Percentiles rank a stretch among this genome's conserved stretches.
Evolutionary conservation across 2,113 vertebrate species (phyloP).

Genomic region (Colossoma macropomum): DNA sequence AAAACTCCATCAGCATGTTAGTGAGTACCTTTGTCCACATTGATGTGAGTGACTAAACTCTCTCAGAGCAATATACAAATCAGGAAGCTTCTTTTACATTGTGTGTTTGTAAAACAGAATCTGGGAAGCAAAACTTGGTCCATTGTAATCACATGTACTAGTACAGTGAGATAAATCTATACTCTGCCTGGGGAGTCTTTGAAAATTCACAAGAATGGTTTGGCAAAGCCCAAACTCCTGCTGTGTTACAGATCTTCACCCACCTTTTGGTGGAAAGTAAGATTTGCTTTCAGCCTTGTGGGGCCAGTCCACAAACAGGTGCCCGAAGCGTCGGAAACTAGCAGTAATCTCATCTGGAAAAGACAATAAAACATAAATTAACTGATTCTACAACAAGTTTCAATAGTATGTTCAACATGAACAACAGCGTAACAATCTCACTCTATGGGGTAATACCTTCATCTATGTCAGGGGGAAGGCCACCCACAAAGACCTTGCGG

Average conservation of each 20-base stretch:
- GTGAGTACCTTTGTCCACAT: not conserved
- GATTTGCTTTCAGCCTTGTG: conserved; percentile 94
- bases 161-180: not conserved
- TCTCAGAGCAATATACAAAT: not conserved
- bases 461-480: conserved; percentile 96
- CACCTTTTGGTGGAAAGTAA: conserved; percentile 93
- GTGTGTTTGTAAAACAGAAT: not conserved
- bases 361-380: conserved; percentile 15
- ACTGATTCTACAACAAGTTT: not conserved
- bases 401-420: not conserved
- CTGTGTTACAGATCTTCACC: conserved; percentile 21
- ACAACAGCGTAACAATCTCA: not conserved
- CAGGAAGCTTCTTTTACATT: not conserved
- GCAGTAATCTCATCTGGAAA: conserved; percentile 88
- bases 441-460: conserved; percentile 82
- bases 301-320: conserved; percentile 92
- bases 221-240: not conserved
- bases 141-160: not conserved
- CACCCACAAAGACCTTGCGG: conserved; percentile 97
- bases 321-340: conserved; percentile 90
- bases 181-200: not conserved
- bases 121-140: not conserved
- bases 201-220: not conserved
- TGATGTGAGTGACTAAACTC: not conserved
- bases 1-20: not conserved